Evolutionary conservation across 2,797 vertebrate species (phyloP), one percentile per base, ranked within the genome.

Genomic region (Acrossocheilus wenchowensis): DNA sequence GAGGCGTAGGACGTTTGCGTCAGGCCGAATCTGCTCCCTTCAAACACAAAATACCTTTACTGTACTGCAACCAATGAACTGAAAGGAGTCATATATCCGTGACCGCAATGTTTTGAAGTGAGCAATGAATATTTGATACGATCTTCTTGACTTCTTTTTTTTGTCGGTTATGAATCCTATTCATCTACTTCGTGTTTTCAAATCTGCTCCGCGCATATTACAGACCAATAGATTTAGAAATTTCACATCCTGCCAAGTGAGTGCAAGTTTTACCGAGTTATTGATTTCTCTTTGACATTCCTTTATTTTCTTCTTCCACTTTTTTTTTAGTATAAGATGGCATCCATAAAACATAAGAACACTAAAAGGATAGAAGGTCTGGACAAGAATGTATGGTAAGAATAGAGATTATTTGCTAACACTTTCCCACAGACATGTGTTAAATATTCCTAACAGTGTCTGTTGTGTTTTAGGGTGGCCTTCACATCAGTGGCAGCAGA

Each of bases 311-410:
- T 74, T 88, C 86, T 80, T 86, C 89, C 17, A 3, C 57, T 39
- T 73, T 92, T 30, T 26, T 41, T 90, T 54, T 89, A 95, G 95
- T 71, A 64, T 4, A 86, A 73, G 10, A 96, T 94, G 95, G 71
- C 90, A 88, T 94, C 96, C 74, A 92, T 90, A 82, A 96, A 94
- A 88, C 97, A 97, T 90, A 96, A 94, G 88, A 95, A 97, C 81
- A 77, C 98, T 78, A 98, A 94, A 93, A 95, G 98, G 91, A 99
- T 99, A 52, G 95, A 97, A 91, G 98, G 98, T 54, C 95, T 99
- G 89, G 97, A 98, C 89, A 95, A 95, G 90, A 99, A 97, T 82
- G 89, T 99, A 0, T 99, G 98, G 98, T 99, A 91, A 97, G 97
- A 95, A 86, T 68, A 21, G 6, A 39, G 11, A n/a, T 71, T 5